Percentiles rank a stretch among this genome's conserved stretches.
Conservation (phyloP, 2,113 vertebrate genomes). For the Dasyornis broadbenti region DNA sequence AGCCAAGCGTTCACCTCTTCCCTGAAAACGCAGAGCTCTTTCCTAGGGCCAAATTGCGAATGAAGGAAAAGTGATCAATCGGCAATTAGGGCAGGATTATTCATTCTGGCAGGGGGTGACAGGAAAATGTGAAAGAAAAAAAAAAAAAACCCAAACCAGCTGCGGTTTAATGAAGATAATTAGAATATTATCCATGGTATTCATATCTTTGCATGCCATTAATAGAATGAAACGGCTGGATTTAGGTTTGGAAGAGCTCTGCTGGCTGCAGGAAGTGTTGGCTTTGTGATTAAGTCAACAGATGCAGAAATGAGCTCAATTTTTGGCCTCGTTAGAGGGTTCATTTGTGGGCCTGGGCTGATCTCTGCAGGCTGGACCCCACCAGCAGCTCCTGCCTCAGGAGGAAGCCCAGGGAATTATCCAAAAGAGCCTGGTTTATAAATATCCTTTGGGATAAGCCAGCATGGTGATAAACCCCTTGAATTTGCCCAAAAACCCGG, state of each 20-base stretch:
- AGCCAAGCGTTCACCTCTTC: neutral
- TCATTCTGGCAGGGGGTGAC: neutral
- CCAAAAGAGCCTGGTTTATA: neutral
- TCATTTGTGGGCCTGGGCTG: neutral
- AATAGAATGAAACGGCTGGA: neutral
- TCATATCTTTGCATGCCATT: neutral
- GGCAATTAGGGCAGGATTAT: neutral
- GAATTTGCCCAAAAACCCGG: neutral
- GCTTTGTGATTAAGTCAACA: neutral
- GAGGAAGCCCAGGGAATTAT: neutral
- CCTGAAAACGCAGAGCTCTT: neutral
- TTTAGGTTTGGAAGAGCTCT: neutral
- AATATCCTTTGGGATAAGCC: neutral
- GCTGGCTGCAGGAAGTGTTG: neutral
- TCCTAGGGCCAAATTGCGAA: neutral
- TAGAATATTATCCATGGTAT: neutral
- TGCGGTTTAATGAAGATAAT: neutral
- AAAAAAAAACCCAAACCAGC: neutral
- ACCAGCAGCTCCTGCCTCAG: neutral
- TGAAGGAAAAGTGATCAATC: neutral
- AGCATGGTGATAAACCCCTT: neutral
- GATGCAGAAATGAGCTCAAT: neutral
- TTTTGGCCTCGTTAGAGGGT: neutral
- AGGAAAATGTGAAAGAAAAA: neutral
- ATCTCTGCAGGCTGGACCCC: neutral